A percentile compares a stretch with the other conserved stretches of the same genome.
These are phyloP conservation scores for Bombus consobrinus DNA, from an alignment of 1,140 invertebrate genomes.

Conservation along the genomic window DNA sequence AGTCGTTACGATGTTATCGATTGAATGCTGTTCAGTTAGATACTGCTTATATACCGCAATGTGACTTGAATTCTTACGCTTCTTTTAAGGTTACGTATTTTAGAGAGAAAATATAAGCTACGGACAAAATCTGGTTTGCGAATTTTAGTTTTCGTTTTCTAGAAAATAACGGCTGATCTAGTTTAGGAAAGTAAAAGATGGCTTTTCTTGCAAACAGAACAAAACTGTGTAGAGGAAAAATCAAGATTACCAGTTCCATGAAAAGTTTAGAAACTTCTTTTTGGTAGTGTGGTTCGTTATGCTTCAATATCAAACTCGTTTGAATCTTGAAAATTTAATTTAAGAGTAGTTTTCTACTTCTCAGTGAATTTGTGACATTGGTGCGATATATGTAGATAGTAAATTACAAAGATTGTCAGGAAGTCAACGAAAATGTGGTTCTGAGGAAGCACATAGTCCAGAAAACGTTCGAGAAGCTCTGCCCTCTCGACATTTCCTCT, in stretches of 20 bases:
- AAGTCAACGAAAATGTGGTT: not conserved
- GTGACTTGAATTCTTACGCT: not conserved
- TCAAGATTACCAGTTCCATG: not conserved
- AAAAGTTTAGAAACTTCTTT: not conserved
- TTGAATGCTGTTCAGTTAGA: not conserved
- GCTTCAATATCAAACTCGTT: not conserved
- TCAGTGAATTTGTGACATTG: too few species aligned
- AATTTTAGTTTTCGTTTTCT: not conserved
- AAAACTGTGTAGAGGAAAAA: not conserved
- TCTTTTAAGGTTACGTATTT: not conserved
- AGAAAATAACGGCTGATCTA: not conserved
- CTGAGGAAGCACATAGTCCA: not conserved
- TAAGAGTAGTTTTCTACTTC: not conserved
- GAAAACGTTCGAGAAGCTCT: not conserved
- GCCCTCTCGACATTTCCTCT: not conserved
- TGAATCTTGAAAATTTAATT: not conserved
- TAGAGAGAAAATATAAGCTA: not conserved
- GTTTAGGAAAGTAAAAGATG: not conserved
- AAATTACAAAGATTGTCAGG: not conserved
- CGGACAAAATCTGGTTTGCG: too few species aligned
- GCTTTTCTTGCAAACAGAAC: not conserved
- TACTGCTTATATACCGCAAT: not conserved
- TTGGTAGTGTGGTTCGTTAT: not conserved
- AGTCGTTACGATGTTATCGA: conserved; percentile 5
- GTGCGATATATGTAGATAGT: not conserved